These are phyloP conservation scores for Perca fluviatilis DNA, from an alignment of 2,113 vertebrate genomes.

Conservation along the genomic window DNA sequence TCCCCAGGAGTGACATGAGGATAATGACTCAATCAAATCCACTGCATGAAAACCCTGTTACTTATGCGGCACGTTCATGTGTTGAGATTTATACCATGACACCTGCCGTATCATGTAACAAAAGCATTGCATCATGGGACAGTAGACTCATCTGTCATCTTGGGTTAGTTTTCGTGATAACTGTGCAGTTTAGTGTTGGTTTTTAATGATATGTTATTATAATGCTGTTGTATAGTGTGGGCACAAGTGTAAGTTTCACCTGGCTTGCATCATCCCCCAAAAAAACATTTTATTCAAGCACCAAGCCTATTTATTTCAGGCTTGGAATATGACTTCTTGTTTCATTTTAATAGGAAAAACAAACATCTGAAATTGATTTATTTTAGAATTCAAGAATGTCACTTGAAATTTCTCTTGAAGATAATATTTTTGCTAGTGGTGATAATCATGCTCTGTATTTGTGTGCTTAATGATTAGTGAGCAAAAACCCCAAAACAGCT, in stretches of 20 bases:
- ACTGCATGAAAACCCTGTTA: constrained; percentile 54
- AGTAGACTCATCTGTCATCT: constrained; percentile 16
- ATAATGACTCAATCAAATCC: constrained; percentile 4
- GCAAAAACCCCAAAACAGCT: neutral
- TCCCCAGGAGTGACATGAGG: constrained; percentile 2
- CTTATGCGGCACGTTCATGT: constrained; percentile 78
- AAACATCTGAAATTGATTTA: constrained; percentile 25
- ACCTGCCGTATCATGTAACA: constrained; percentile 79
- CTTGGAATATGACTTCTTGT: neutral
- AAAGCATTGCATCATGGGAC: constrained; percentile 67
- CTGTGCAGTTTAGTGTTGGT: constrained; percentile 14
- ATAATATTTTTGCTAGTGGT: neutral
- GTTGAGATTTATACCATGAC: constrained; percentile 72
- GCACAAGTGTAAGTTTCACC: constrained; percentile 54
- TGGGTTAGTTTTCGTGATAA: constrained; percentile 11
- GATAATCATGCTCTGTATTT: neutral
- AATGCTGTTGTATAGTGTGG: constrained; percentile 18
- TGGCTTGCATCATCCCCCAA: constrained; percentile 48
- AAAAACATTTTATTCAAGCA: constrained; percentile 7
- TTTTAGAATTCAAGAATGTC: neutral
- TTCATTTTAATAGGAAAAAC: neutral
- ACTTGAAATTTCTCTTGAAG: neutral
- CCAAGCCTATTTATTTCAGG: neutral
- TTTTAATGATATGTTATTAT: constrained; percentile 37
- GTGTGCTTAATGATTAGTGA: neutral